These are phyloP conservation scores for Orthonevra nobilis DNA, from an alignment of 2,888 invertebrate species.

Conservation along the genomic window DNA sequence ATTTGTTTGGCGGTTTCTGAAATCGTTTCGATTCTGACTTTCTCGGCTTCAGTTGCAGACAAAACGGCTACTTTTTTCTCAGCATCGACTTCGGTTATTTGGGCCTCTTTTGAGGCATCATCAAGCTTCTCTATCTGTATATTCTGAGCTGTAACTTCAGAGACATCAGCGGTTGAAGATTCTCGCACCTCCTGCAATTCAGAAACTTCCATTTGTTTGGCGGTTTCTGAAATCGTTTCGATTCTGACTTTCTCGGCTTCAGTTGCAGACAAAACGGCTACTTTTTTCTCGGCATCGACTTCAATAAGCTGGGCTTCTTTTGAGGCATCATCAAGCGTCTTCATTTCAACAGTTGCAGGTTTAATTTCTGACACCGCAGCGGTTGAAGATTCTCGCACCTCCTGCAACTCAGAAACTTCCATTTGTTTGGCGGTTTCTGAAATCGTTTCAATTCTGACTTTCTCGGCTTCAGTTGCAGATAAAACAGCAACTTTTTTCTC, in stretches of 20 bases:
- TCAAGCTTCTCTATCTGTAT: background rate
- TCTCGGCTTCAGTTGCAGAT: too few relatives aligned
- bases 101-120: background rate
- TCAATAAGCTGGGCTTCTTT: too few relatives aligned
- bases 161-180: slow-evolving; percentile 11
- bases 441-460: too few relatives aligned
- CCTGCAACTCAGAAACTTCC: too few relatives aligned
- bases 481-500: background rate
- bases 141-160: slow-evolving; percentile 21
- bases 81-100: slow-evolving; percentile 3
- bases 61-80: slow-evolving; percentile 16
- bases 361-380: slow-evolving; percentile 43
- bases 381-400: too few relatives aligned
- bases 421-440: too few relatives aligned
- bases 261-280: too few relatives aligned
- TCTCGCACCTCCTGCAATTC: too few relatives aligned
- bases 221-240: too few relatives aligned
- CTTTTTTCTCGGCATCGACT: background rate
- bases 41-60: background rate
- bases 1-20: slow-evolving; percentile 1
- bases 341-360: too few relatives aligned
- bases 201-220: too few relatives aligned
- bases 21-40: slow-evolving; percentile 8
- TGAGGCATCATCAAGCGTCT: too few relatives aligned
- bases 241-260: background rate